Evolutionary conservation across 92 coral and sea anemone genomes (phyloP).

Genomic region (Ricordea florida): DNA sequence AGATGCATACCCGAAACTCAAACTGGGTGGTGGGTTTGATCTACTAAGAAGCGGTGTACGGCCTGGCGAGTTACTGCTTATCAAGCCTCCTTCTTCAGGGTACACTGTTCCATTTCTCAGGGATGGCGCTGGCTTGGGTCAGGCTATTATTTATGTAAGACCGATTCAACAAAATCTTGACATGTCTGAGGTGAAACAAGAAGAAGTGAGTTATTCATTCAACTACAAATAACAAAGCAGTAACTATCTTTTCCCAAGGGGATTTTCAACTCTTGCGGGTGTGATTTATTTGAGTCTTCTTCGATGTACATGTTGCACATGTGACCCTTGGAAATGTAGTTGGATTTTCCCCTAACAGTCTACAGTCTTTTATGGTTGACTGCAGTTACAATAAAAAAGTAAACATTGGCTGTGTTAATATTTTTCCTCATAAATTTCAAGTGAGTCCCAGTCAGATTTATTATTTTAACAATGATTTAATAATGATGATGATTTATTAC

Average conservation of each 20-base stretch:
- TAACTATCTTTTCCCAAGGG: not conserved
- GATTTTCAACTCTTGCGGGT: constrained; percentile 1
- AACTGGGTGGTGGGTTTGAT: constrained; percentile 49
- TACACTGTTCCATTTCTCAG: constrained; percentile 53
- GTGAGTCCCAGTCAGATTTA: constrained; percentile 22
- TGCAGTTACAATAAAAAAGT: constrained; percentile 7
- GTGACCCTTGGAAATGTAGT: constrained; percentile 1
- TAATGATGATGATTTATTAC: not conserved
- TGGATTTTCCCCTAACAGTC: constrained; percentile 17
- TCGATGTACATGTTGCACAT: not conserved
- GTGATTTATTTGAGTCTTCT: not conserved
- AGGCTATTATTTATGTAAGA: constrained; percentile 47
- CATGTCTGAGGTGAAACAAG: constrained; percentile 21
- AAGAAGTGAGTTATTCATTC: constrained; percentile 5
- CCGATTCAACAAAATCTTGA: constrained; percentile 54
- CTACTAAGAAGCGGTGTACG: constrained; percentile 30
- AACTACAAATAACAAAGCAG: not conserved
- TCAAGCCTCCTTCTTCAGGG: constrained; percentile 39
- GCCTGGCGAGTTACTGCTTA: constrained; percentile 8
- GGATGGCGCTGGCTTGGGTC: constrained; percentile 48
- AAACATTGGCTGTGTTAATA: constrained; percentile 11
- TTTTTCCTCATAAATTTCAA: constrained; percentile 12
- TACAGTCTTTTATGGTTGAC: constrained; percentile 7
- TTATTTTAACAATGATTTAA: not conserved
- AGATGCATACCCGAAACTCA: constrained; percentile 45